phyloP scores from a whole-genome alignment of 1,140 invertebrate species.

The Spodoptera frugiperda region DNA sequence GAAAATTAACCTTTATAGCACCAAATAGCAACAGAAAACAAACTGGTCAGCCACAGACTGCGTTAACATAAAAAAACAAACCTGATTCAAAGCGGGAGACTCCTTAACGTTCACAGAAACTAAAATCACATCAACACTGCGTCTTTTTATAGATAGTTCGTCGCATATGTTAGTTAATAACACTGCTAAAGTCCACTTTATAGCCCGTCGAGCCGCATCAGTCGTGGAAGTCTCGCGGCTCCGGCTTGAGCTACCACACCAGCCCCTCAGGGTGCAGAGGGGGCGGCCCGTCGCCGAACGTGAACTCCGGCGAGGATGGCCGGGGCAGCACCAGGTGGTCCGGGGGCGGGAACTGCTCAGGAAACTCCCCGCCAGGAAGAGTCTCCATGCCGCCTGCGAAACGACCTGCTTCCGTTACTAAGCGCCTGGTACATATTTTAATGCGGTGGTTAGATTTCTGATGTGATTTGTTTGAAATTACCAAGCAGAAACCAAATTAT shows the following conservation, averaged over 20 bases:
- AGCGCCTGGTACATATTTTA: slow-evolving; percentile 52
- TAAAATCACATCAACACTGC: slow-evolving; percentile 61
- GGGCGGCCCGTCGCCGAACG: slow-evolving; percentile 82
- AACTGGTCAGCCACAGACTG: not conserved
- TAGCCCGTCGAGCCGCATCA: slow-evolving; percentile 85
- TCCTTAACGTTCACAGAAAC: slow-evolving; percentile 13
- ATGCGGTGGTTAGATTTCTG: slow-evolving; percentile 17
- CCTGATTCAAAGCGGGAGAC: slow-evolving; percentile 13
- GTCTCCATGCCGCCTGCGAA: slow-evolving; percentile 84
- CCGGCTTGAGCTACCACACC: slow-evolving; percentile 87
- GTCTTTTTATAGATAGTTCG: slow-evolving; percentile 42
- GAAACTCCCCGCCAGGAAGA: slow-evolving; percentile 80
- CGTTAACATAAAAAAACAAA: not conserved
- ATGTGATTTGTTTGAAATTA: not conserved
- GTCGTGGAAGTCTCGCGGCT: slow-evolving; percentile 86
- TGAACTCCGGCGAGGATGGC: slow-evolving; percentile 82
- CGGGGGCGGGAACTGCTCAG: slow-evolving; percentile 80
- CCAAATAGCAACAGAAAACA: slow-evolving; percentile 32
- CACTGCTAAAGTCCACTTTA: slow-evolving; percentile 74
- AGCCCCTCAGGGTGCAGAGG: slow-evolving; percentile 83
- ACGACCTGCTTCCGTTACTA: slow-evolving; percentile 83
- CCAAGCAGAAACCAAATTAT: not conserved
- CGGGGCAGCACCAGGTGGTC: slow-evolving; percentile 82
- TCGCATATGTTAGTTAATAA: slow-evolving; percentile 41
- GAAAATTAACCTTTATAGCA: slow-evolving; percentile 27